Evolutionary conservation across 2,888 invertebrate genomes (phyloP).

Genomic region (Drosophila birchii): DNA sequence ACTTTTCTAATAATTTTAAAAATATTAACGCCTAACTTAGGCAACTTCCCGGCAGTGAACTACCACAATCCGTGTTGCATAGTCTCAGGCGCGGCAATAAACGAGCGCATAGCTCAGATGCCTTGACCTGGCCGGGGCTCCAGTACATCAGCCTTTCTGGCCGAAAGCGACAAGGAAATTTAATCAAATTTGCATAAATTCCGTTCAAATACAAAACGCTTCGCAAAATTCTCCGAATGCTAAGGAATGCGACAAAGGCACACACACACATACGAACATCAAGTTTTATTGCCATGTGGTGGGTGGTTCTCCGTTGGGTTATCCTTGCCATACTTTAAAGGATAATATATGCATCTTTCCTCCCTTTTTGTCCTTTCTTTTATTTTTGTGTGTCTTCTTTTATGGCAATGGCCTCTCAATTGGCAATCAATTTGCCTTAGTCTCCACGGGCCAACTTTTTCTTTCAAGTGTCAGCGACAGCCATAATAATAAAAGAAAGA

Average conservation of each 20-base stretch:
- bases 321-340: slow-evolving; percentile 54
- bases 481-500: slow-evolving; percentile 40
- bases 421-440: slow-evolving; percentile 72
- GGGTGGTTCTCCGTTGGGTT: slow-evolving; percentile 48
- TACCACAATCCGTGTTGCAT: slow-evolving; percentile 48
- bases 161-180: slow-evolving; percentile 42
- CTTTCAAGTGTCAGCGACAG: slow-evolving; percentile 63
- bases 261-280: slow-evolving; percentile 16
- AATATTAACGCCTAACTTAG: slow-evolving; percentile 10
- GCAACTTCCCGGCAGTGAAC: background rate
- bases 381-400: slow-evolving; percentile 27
- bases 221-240: slow-evolving; percentile 61
- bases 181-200: slow-evolving; percentile 72
- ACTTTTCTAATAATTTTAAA: slow-evolving; percentile 24
- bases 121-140: slow-evolving; percentile 39
- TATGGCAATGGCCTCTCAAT: slow-evolving; percentile 57
- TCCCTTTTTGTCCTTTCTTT: slow-evolving; percentile 7
- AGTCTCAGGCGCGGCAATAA: slow-evolving; percentile 53
- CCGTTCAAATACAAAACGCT: slow-evolving; percentile 71
- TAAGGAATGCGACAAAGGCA: slow-evolving; percentile 49
- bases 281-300: slow-evolving; percentile 44
- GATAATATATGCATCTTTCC: slow-evolving; percentile 68
- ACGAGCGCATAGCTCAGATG: slow-evolving; percentile 55
- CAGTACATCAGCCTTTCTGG: slow-evolving; percentile 26
- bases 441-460: slow-evolving; percentile 54